These are phyloP conservation scores for Metaphire vulgaris DNA, from an alignment of 1,140 invertebrate genomes.

Conservation along the genomic window DNA sequence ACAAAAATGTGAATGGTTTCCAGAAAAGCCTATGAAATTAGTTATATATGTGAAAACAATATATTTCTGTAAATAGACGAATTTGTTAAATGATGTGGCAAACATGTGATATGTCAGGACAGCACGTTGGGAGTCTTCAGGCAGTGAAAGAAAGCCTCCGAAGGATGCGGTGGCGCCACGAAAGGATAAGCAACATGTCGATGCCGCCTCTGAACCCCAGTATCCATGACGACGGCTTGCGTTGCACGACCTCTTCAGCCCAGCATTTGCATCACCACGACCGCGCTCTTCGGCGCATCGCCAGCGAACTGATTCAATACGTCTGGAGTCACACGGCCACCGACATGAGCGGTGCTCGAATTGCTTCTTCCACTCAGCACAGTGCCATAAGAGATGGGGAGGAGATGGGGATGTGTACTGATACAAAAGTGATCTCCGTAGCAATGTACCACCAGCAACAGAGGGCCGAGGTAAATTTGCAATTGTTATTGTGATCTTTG, in stretches of 20 bases:
- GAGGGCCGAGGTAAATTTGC: conserved; percentile 50
- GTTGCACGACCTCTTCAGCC: background rate
- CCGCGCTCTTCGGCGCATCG: conserved; percentile 10
- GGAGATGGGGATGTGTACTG: conserved; percentile 33
- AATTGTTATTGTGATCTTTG: conserved; percentile 14
- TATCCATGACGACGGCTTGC: background rate
- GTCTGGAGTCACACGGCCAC: conserved; percentile 28
- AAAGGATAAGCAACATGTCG: conserved; percentile 6
- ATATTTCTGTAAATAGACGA: too few relatives aligned
- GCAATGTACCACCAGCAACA: conserved; percentile 53
- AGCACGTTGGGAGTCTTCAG: conserved; percentile 40
- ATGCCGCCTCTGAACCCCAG: background rate
- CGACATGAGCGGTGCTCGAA: conserved; percentile 36
- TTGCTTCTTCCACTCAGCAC: background rate
- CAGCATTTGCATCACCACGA: background rate
- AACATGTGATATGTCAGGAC: too few relatives aligned
- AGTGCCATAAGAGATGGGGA: conserved; percentile 15
- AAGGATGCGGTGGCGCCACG: conserved; percentile 27
- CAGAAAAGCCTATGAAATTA: too few relatives aligned
- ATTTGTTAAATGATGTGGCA: too few relatives aligned
- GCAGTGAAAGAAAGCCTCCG: conserved; percentile 45
- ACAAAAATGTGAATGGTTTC: too few relatives aligned
- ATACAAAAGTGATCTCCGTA: conserved; percentile 40
- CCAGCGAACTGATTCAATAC: conserved; percentile 15
- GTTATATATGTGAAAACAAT: too few relatives aligned